Percentiles rank a stretch among this genome's conserved stretches.
phyloP scores from a whole-genome alignment of 1,140 invertebrate species.

The Babylonia areolata region DNA sequence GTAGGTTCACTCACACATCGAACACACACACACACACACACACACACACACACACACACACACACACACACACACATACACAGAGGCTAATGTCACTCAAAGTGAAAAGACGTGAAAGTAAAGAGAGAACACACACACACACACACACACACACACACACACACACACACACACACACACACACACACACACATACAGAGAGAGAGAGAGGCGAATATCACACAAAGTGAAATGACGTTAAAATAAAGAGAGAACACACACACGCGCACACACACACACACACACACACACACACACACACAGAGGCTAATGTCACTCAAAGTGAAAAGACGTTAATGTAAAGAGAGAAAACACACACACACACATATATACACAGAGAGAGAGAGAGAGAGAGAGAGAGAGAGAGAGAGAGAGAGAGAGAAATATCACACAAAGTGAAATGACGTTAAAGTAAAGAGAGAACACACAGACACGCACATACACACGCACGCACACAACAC shows the following conservation, averaged over 20 bases:
- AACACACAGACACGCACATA: constrained; percentile 15
- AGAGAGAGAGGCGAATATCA: too few species aligned
- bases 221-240: not conserved
- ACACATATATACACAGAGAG: too few species aligned
- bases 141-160: not conserved
- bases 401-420: too few species aligned
- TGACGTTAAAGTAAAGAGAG: too few species aligned
- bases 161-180: constrained; percentile 23
- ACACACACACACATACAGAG: constrained; percentile 1
- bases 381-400: too few species aligned
- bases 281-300: not conserved
- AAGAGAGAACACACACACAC: not conserved
- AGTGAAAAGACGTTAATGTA: too few species aligned
- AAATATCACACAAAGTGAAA: too few species aligned
- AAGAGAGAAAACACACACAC: not conserved
- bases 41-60: not conserved
- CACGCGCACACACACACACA: not conserved
- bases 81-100: too few species aligned
- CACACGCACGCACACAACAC: not conserved
- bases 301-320: too few species aligned
- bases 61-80: not conserved
- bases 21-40: not conserved
- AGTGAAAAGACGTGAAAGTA: too few species aligned
- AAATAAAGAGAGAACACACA: too few species aligned
- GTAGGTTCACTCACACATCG: not conserved